Percentiles rank a stretch among this genome's conserved stretches.
These are phyloP conservation scores for Morbakka virulenta DNA, from an alignment of 30 jellyfish, hydroid and myxozoan species.

Conservation along the genomic window DNA sequence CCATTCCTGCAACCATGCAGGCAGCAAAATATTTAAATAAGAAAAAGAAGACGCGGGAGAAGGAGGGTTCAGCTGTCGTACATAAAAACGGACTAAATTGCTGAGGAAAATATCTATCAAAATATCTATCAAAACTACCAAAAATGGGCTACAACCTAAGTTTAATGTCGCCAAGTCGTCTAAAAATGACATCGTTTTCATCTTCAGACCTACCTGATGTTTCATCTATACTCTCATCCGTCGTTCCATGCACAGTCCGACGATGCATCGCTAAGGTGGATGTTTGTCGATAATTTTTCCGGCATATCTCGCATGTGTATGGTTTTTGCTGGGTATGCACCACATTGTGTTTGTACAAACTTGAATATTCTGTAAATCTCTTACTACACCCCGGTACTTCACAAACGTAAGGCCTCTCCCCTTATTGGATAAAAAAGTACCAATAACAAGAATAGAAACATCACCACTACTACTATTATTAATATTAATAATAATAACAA, in stretches of 20 bases:
- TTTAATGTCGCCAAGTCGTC: too few species aligned
- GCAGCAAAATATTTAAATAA: too few species aligned
- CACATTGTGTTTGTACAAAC: slow-evolving; percentile 93
- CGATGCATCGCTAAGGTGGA: slow-evolving; percentile 98
- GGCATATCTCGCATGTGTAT: slow-evolving; percentile 81
- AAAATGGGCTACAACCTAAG: too few species aligned
- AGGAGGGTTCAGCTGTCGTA: too few species aligned
- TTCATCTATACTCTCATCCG: slow-evolving; percentile 38
- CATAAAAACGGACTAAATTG: too few species aligned
- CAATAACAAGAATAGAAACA: neutral
- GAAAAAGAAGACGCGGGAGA: too few species aligned
- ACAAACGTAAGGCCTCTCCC: slow-evolving; percentile 95
- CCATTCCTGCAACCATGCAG: too few species aligned
- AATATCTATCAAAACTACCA: too few species aligned
- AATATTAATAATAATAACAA: too few species aligned
- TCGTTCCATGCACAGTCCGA: slow-evolving; percentile 89
- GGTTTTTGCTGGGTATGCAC: slow-evolving; percentile 99
- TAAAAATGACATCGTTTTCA: too few species aligned
- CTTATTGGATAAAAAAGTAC: slow-evolving; percentile 8
- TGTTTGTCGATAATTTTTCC: slow-evolving; percentile 89
- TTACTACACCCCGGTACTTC: slow-evolving; percentile 98
- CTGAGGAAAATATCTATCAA: too few species aligned
- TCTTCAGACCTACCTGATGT: neutral
- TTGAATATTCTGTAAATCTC: slow-evolving; percentile 91
- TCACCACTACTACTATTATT: too few species aligned